phyloP scores from a whole-genome alignment of 2,888 invertebrate genomes.

The Eristalis tenax region DNA sequence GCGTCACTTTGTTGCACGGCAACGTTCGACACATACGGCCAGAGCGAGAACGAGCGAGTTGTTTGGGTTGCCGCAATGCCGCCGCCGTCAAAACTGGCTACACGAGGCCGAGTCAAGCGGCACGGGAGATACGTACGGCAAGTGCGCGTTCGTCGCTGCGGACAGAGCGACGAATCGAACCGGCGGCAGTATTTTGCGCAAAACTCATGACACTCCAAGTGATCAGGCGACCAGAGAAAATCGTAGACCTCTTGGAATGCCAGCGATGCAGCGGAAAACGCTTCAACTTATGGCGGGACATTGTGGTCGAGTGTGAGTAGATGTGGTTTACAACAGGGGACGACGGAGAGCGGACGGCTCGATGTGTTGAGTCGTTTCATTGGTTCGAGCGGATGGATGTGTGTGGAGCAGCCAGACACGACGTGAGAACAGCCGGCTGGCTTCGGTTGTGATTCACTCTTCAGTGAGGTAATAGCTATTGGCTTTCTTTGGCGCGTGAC shows the following conservation, averaged over 20 bases:
- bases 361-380: neutral
- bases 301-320: neutral
- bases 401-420: neutral
- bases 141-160: constrained; percentile 60
- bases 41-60: constrained; percentile 58
- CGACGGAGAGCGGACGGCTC: neutral
- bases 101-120: neutral
- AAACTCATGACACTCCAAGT: constrained; percentile 81
- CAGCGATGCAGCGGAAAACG: constrained; percentile 49
- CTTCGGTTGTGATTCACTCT: neutral
- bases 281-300: constrained; percentile 9
- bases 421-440: neutral
- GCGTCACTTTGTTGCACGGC: constrained; percentile 67
- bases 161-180: constrained; percentile 70
- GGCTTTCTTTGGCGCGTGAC: no score
- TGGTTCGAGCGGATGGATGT: neutral
- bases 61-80: neutral
- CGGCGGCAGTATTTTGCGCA: constrained; percentile 78
- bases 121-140: constrained; percentile 21
- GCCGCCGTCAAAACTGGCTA: neutral
- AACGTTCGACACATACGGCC: constrained; percentile 25
- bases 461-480: neutral
- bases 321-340: neutral
- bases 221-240: constrained; percentile 77
- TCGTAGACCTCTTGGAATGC: constrained; percentile 69